These are phyloP conservation scores for Glomeris marginata DNA, from an alignment of 2,888 invertebrate genomes.

Conservation along the genomic window DNA sequence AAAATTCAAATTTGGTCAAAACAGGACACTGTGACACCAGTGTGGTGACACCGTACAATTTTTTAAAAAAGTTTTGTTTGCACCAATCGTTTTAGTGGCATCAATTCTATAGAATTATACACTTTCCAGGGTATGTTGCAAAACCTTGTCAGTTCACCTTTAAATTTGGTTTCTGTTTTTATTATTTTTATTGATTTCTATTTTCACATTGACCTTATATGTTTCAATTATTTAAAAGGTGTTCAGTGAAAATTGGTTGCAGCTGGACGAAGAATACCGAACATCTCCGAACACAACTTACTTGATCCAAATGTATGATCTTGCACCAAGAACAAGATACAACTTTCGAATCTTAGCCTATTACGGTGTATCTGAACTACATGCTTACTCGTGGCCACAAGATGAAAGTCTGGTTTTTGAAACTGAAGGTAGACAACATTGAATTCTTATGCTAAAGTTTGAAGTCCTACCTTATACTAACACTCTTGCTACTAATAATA, in stretches of 20 bases:
- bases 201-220: too few relatives aligned
- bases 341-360: conserved; percentile 49
- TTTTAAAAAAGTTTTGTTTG: too few relatives aligned
- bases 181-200: too few relatives aligned
- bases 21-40: too few relatives aligned
- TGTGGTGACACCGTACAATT: too few relatives aligned
- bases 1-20: too few relatives aligned
- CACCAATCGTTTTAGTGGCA: too few relatives aligned
- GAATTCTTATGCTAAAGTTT: conserved; percentile 3
- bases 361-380: conserved; percentile 43
- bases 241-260: not conserved
- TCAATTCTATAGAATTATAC: too few relatives aligned
- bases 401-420: conserved; percentile 55
- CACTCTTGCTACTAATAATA: conserved; percentile 2
- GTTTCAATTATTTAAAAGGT: conserved; percentile 1
- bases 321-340: conserved; percentile 62
- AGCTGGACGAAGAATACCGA: not conserved
- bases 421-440: conserved; percentile 47
- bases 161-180: too few relatives aligned
- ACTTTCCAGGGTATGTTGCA: too few relatives aligned
- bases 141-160: too few relatives aligned
- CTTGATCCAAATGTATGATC: conserved; percentile 24
- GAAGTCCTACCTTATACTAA: conserved; percentile 13
- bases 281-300: conserved; percentile 11
- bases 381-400: conserved; percentile 55